Conservation (phyloP, 2,113 vertebrate genomes). For the Sula dactylatra region DNA sequence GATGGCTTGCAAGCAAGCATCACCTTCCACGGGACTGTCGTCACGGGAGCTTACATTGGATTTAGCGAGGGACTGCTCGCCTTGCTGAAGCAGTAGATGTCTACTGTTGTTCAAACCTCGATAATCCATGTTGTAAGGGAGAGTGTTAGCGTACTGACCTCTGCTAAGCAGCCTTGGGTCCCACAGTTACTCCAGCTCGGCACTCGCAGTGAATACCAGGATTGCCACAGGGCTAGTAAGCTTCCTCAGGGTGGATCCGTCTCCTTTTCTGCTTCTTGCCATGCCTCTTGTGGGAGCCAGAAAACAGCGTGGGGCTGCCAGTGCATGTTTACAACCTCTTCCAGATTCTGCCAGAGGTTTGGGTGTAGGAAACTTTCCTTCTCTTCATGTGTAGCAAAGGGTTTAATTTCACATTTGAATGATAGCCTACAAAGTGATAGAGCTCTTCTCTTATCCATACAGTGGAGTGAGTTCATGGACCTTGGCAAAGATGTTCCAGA, state of each 20-base stretch:
- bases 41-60: rapidly evolving
- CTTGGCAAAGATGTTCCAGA: conserved; percentile 76
- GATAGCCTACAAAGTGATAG: not conserved
- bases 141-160: not conserved
- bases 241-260: not conserved
- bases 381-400: not conserved
- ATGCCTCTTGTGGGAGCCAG: not conserved
- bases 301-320: not conserved
- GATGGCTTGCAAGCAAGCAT: not conserved
- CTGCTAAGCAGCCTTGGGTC: not conserved
- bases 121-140: not conserved
- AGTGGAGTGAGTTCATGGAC: conserved; percentile 93
- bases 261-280: not conserved
- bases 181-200: not conserved
- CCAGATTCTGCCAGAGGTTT: not conserved
- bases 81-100: not conserved
- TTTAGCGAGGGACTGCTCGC: not conserved
- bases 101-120: not conserved
- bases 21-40: not conserved
- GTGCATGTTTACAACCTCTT: not conserved
- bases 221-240: not conserved
- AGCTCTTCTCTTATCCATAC: not conserved
- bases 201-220: not conserved
- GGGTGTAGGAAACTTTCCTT: not conserved
- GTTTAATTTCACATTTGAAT: not conserved